Percentiles rank a stretch among this genome's conserved stretches.
phyloP scores from a whole-genome alignment of 2,113 vertebrate species.

The Corvus moneduloides region DNA sequence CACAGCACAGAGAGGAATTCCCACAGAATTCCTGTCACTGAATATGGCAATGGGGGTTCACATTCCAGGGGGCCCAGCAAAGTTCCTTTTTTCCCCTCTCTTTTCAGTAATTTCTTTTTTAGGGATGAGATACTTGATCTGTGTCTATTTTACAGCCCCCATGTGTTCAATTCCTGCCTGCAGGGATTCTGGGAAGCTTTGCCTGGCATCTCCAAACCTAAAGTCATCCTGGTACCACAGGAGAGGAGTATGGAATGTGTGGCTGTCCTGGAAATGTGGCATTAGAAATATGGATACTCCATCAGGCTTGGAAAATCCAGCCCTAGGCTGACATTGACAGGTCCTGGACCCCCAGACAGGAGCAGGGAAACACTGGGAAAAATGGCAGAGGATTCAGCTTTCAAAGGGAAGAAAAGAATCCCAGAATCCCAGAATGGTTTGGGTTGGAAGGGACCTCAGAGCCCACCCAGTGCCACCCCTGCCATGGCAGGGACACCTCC shows the following conservation, averaged over 20 bases:
- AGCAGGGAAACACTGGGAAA: background rate
- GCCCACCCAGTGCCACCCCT: fast-evolving
- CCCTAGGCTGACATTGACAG: background rate
- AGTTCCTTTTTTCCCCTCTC: background rate
- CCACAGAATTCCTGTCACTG: background rate
- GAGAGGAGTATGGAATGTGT: background rate
- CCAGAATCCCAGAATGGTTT: background rate
- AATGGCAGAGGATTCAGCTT: background rate
- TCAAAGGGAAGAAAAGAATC: background rate
- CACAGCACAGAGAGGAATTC: background rate
- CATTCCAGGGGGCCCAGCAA: background rate
- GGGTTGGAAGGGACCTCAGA: fast-evolving
- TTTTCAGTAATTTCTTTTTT: background rate
- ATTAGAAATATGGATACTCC: background rate
- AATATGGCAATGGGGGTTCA: background rate
- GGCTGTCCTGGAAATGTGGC: background rate
- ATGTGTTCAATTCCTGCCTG: background rate
- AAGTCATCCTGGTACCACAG: background rate
- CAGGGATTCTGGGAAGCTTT: background rate
- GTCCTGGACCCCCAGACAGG: background rate
- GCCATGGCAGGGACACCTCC: background rate
- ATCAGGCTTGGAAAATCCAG: background rate
- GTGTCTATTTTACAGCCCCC: background rate
- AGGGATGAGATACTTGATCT: background rate
- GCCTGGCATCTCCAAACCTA: background rate